Base-by-base conservation (phyloP, 2,113 vertebrate genomes). In the Prunella fulvescens region DNA sequence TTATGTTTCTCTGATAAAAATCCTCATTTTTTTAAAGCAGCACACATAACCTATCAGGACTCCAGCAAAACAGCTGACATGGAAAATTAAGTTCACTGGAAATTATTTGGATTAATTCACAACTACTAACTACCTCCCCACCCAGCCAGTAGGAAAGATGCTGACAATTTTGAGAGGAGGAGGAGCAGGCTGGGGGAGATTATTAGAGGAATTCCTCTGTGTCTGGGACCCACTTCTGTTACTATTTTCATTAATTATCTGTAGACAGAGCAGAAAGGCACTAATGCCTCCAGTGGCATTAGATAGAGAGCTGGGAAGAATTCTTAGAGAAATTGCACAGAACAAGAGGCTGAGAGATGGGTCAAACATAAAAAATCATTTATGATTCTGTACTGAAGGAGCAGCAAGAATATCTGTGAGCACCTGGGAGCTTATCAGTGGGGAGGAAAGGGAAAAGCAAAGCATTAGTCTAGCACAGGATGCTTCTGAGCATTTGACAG, bases 1-100 rank as follows among this genome's bases (percentile, higher is more conserved):
- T 74, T 92, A 89, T 92, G 81, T 84, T 70, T 39, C 56, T 74
- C 56, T 91, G 84, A 89, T 95, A 91, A 96, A 74, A 95, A 70
- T 54, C 18, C 64, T 73, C 23, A 66, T 89, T 86, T 92, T n/a
- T 93, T 91, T 71, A 54, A 84, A 81, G 65, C 39, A 83, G 67
- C 15, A 25, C 51, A 78, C 28, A 81, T 15, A 85, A 67, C 61
- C 48, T 60, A 70, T 16, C 47, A 71, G 77, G 39, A 67, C 69
- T 87, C 81, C 53, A 62, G 56, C 69, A 91, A 86, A 86, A 73
- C 51, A 74, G 51, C 69, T 56, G 64, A 60, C 65, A 67, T 9
- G 23, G 72, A 71, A 92, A 91, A 85, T 70, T 8, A 65, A 50
- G 67, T 84, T 70, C 60, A 42, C 19, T 66, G 65, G 65, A 91